These are phyloP conservation scores for Drymodes brunneopygia DNA, from an alignment of 2,113 vertebrate species.

Conservation along the genomic window DNA sequence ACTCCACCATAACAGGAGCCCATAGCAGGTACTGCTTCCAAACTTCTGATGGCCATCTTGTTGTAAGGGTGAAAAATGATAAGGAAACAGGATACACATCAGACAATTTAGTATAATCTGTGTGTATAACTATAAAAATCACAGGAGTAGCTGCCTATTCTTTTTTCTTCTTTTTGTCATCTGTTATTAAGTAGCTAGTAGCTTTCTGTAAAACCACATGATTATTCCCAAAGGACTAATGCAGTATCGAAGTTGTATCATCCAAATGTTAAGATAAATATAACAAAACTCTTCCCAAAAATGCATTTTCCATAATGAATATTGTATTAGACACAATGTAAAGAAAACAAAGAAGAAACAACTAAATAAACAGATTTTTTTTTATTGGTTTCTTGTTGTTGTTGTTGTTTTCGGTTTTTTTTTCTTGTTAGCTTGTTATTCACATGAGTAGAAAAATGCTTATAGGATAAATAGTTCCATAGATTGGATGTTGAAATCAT, in stretches of 20 bases:
- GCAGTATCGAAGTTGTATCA: neutral
- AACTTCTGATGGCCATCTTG: neutral
- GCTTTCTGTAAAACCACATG: neutral
- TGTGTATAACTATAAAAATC: neutral
- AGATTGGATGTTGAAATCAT: neutral
- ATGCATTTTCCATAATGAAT: neutral
- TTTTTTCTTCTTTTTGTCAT: neutral
- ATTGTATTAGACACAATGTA: neutral
- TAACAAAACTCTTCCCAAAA: neutral
- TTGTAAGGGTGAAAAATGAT: neutral
- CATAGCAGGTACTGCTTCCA: neutral
- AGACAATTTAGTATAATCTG: neutral
- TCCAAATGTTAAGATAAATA: neutral
- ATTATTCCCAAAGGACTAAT: neutral
- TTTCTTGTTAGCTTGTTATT: neutral
- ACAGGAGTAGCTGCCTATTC: neutral
- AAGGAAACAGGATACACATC: neutral
- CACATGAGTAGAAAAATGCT: neutral
- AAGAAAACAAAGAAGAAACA: neutral
- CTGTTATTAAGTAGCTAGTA: neutral
- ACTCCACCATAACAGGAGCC: neutral
- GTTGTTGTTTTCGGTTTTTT: too few relatives aligned
- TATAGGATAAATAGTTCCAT: neutral
- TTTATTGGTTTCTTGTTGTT: neutral
- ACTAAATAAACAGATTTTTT: neutral